phyloP scores from a whole-genome alignment of 2,888 invertebrate species.

The Furcula furcula region DNA sequence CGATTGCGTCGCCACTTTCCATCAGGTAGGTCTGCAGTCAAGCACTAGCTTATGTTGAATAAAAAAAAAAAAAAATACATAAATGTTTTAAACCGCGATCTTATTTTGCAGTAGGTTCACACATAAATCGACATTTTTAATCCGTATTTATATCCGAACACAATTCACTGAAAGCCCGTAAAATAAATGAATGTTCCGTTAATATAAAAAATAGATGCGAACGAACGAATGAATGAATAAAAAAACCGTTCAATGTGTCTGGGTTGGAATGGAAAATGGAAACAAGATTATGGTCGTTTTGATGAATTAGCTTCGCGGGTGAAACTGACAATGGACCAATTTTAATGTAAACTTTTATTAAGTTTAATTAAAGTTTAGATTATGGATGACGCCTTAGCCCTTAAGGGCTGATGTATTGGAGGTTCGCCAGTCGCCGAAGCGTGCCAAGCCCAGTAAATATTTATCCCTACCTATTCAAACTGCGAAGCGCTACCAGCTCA shows the following conservation, averaged over 20 bases:
- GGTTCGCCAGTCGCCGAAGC: too few species aligned
- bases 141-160: slow-evolving; percentile 5
- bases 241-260: slow-evolving; percentile 54
- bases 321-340: slow-evolving; percentile 27
- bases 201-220: slow-evolving; percentile 26
- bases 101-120: background rate
- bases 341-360: background rate
- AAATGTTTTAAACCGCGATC: background rate
- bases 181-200: slow-evolving; percentile 25
- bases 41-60: too few species aligned
- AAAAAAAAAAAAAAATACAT: too few species aligned
- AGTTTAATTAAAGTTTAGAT: too few species aligned
- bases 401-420: too few species aligned
- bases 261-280: slow-evolving; percentile 40
- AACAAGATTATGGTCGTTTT: slow-evolving; percentile 60
- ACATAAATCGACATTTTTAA: too few species aligned
- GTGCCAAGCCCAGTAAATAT: too few species aligned
- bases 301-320: slow-evolving; percentile 58
- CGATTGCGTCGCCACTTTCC: too few species aligned
- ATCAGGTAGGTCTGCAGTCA: too few species aligned
- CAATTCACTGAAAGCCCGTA: slow-evolving; percentile 17
- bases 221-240: slow-evolving; percentile 41
- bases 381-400: too few species aligned
- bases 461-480: too few species aligned
- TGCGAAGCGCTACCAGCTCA: too few species aligned